Percentiles rank a stretch among this genome's conserved stretches.
Evolutionary conservation across 23 tunicate genomes (phyloP).

Genomic region (Ascidia mentula): DNA sequence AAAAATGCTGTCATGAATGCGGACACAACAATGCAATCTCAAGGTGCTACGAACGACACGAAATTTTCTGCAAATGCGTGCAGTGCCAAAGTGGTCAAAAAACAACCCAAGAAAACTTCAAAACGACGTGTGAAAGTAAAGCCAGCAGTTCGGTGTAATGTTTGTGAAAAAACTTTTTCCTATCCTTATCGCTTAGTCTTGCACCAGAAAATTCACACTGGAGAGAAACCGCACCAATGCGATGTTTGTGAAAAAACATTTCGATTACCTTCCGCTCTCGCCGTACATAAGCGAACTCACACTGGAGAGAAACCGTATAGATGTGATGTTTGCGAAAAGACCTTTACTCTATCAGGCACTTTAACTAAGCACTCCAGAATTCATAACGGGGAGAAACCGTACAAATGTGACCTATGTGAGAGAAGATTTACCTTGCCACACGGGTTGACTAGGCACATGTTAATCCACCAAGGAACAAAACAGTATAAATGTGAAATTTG

Average conservation of each 20-base stretch:
- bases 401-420: not conserved
- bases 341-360: not conserved
- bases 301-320: slow-evolving; percentile 31
- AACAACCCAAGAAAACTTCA: no score
- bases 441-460: not conserved
- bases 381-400: not conserved
- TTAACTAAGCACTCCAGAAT: not conserved
- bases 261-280: not conserved
- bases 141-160: no score
- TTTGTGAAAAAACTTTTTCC: slow-evolving; percentile 20
- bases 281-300: slow-evolving; percentile 8
- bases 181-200: not conserved
- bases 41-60: no score
- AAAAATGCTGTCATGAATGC: no score
- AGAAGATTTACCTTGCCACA: not conserved
- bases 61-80: no score
- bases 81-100: no score
- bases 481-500: slow-evolving; percentile 25
- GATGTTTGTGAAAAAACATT: slow-evolving; percentile 16
- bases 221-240: slow-evolving; percentile 23
- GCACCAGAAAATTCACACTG: slow-evolving; percentile 13
- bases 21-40: no score
- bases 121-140: no score
- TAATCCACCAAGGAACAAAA: slow-evolving; percentile 8
- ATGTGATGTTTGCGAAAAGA: slow-evolving; percentile 2